Percentiles rank a stretch among this genome's conserved stretches.
Evolutionary conservation across 2,888 invertebrate species (phyloP).

Genomic region (Formica aserva): DNA sequence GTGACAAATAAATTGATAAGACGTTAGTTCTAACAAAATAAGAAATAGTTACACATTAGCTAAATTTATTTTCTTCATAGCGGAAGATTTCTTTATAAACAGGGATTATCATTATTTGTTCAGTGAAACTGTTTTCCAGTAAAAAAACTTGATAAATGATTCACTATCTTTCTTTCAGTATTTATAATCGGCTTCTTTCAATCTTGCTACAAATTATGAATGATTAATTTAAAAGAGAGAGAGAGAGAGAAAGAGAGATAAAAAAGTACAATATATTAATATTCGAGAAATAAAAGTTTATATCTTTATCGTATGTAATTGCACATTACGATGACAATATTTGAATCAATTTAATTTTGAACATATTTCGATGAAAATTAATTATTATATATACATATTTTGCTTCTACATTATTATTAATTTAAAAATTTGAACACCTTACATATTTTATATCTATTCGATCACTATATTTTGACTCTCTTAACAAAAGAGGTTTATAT

Average conservation of each 20-base stretch:
- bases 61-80: slow-evolving; percentile 19
- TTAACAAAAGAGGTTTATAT: neutral
- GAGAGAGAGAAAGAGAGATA: no score
- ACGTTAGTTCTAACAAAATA: neutral
- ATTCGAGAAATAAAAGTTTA: slow-evolving; percentile 5
- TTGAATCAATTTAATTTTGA: neutral
- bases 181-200: neutral
- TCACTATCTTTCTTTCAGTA: neutral
- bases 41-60: neutral
- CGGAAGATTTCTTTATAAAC: slow-evolving; percentile 9
- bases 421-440: neutral
- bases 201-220: neutral
- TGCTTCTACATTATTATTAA: neutral
- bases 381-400: neutral
- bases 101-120: neutral
- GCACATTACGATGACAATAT: neutral
- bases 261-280: slow-evolving; percentile 5
- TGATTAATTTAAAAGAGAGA: neutral
- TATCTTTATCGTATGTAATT: neutral
- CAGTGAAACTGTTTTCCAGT: neutral
- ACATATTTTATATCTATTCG: neutral
- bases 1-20: slow-evolving; percentile 1
- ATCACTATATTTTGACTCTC: neutral
- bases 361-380: neutral
- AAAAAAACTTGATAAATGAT: slow-evolving; percentile 6